Evolutionary conservation across 2,113 vertebrate species (phyloP).

Genomic region (zebrafish (Danio rerio)): DNA sequence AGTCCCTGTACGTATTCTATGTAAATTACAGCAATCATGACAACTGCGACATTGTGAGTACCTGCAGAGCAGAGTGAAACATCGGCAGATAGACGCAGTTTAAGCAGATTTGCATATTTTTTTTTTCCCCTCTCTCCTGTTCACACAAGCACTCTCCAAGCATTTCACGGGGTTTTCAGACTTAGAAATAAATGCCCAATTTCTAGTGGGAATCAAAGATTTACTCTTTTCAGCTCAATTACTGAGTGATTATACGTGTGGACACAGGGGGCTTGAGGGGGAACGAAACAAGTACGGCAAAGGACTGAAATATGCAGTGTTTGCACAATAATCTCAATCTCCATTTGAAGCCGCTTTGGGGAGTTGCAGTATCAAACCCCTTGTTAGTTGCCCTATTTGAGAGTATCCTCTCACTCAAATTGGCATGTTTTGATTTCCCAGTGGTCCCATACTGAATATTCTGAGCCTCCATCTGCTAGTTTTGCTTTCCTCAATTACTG

Average conservation of each 20-base stretch:
- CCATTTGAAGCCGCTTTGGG: constrained; percentile 58
- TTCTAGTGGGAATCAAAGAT: constrained; percentile 67
- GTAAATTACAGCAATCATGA: constrained; percentile 61
- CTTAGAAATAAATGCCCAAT: constrained; percentile 63
- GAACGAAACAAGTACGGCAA: constrained; percentile 42
- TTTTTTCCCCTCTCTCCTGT: constrained; percentile 34
- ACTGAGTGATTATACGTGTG: constrained; percentile 69
- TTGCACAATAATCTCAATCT: constrained; percentile 57
- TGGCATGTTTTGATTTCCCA: constrained; percentile 63
- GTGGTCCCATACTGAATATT: constrained; percentile 45
- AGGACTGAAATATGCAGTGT: constrained; percentile 51
- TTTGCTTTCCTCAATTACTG: constrained; percentile 56
- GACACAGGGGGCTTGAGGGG: constrained; percentile 62
- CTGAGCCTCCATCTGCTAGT: constrained; percentile 49
- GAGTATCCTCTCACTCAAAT: constrained; percentile 62
- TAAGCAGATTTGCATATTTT: constrained; percentile 64
- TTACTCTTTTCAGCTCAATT: constrained; percentile 73
- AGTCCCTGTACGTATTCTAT: constrained; percentile 54
- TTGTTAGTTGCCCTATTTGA: constrained; percentile 62
- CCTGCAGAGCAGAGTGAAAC: constrained; percentile 50
- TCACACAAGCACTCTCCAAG: constrained; percentile 51
- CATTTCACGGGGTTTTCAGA: constrained; percentile 53
- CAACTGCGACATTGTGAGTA: constrained; percentile 55
- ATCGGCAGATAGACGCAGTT: constrained; percentile 55
- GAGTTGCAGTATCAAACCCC: constrained; percentile 49